phyloP scores from a whole-genome alignment of 2,113 vertebrate species.

The Tauraco erythrolophus region DNA sequence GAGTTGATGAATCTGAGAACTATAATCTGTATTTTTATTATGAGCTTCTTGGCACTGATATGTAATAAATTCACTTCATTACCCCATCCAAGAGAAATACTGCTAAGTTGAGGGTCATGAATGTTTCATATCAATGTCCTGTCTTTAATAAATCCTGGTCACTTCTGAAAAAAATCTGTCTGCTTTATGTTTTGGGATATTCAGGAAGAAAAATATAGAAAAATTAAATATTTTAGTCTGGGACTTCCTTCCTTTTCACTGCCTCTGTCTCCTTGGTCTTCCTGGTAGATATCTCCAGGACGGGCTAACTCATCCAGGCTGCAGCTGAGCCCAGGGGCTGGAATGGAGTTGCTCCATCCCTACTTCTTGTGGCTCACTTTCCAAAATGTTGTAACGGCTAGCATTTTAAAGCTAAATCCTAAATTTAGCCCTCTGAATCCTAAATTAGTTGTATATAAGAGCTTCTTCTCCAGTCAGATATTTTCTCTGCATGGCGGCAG shows the following conservation, averaged over 20 bases:
- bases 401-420: background rate
- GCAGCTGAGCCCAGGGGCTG: background rate
- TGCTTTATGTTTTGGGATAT: slow-evolving; percentile 26
- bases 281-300: background rate
- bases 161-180: slow-evolving; percentile 39
- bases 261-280: background rate
- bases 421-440: background rate
- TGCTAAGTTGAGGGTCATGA: slow-evolving; percentile 55
- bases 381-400: background rate
- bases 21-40: slow-evolving; percentile 65
- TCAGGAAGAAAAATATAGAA: slow-evolving; percentile 10
- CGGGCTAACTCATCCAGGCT: background rate
- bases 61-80: slow-evolving; percentile 46
- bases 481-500: background rate
- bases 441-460: background rate
- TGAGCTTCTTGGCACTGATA: slow-evolving; percentile 56
- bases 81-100: slow-evolving; percentile 64
- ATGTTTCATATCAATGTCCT: slow-evolving; percentile 69
- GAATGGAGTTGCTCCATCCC: background rate
- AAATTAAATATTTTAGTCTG: background rate
- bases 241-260: slow-evolving; percentile 38
- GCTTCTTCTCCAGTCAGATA: background rate
- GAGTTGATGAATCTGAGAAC: slow-evolving; percentile 59
- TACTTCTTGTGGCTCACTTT: background rate
- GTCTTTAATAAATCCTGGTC: slow-evolving; percentile 60